phyloP scores from a whole-genome alignment of 2,797 vertebrate genomes.

The Brotula barbata region DNA sequence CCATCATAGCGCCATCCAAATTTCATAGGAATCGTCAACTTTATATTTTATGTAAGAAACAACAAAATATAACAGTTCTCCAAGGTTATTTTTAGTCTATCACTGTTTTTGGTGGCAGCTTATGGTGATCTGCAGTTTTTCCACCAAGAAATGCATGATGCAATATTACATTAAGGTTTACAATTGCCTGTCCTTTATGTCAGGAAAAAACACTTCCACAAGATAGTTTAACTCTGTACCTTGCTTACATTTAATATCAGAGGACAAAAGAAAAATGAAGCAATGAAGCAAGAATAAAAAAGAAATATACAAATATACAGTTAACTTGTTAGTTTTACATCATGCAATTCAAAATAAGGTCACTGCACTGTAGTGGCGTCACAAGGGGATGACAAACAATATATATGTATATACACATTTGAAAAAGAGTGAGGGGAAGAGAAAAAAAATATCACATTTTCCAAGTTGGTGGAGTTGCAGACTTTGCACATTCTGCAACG shows the following conservation, averaged over 20 bases:
- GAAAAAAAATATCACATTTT: constrained; percentile 33
- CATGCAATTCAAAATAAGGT: constrained; percentile 13
- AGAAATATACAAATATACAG: constrained; percentile 4
- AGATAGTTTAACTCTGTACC: constrained; percentile 38
- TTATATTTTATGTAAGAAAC: no score
- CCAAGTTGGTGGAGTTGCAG: constrained; percentile 59
- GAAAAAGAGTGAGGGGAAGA: no score
- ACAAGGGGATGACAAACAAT: neutral
- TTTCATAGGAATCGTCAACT: no score
- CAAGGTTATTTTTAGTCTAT: no score
- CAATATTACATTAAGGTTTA: no score
- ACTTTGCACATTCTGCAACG: constrained; percentile 86
- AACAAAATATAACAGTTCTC: no score
- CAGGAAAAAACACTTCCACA: neutral
- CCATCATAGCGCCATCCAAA: no score
- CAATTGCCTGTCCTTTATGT: neutral
- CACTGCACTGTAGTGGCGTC: constrained; percentile 27
- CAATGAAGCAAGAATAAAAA: constrained; percentile 3
- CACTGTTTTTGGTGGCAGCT: neutral
- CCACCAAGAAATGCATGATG: no score
- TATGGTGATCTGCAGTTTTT: neutral
- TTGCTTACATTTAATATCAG: constrained; percentile 32
- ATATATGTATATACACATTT: neutral
- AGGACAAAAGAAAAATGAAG: constrained; percentile 11
- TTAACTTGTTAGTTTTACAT: constrained; percentile 14